Evolutionary conservation across 2,113 vertebrate species (phyloP).

Genomic region (Seriola quinqueradiata): DNA sequence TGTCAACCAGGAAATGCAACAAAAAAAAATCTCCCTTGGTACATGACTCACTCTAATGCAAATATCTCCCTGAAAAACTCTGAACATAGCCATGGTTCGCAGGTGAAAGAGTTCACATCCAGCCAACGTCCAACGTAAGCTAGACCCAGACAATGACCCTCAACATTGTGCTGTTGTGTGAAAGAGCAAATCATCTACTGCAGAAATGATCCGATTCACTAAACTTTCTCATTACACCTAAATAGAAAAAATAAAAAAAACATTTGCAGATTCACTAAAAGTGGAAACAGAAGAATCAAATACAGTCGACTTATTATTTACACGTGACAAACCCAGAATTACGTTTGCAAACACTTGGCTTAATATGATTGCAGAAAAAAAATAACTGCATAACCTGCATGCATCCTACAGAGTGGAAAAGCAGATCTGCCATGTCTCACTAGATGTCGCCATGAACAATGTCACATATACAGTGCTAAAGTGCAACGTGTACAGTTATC

Average conservation of each 20-base stretch:
- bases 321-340: conserved; percentile 12
- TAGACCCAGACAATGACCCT: background rate
- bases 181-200: background rate
- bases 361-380: background rate
- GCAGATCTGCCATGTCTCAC: background rate
- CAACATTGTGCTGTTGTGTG: background rate
- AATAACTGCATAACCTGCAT: conserved; percentile 13
- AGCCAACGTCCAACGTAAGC: background rate
- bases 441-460: background rate
- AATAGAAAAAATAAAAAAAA: background rate
- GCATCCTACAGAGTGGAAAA: background rate
- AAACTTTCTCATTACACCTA: background rate
- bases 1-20: conserved; percentile 32
- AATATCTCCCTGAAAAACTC: background rate
- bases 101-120: background rate
- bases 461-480: conserved; percentile 31
- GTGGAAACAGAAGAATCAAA: background rate
- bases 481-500: conserved; percentile 21
- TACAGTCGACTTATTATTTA: background rate
- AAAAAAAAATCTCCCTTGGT: background rate
- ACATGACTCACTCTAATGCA: conserved; percentile 1
- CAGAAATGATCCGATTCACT: conserved; percentile 19
- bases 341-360: background rate
- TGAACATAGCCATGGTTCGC: background rate
- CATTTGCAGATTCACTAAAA: background rate